Base-by-base conservation (phyloP, 2,888 invertebrate genomes). In the Plutella xylostella region DNA sequence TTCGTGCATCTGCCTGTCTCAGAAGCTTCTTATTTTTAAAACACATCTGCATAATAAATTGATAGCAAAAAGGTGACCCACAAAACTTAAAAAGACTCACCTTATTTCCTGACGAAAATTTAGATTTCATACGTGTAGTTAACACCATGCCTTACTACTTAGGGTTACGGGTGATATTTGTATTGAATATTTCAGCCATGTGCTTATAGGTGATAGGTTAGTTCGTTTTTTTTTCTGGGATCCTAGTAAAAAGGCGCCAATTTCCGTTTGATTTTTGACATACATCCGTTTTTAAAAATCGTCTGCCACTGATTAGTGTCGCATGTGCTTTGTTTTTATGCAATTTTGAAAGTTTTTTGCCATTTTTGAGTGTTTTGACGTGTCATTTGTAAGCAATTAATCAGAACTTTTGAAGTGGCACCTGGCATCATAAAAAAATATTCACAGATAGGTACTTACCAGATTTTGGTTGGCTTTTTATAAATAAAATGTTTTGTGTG, bases 1-100 rank as follows among this genome's bases (percentile, higher is more conserved):
- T 64, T 55, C 55, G 55, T 68, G 61, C 83, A 83, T 79, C 83
- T 83, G 83, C 79, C 68, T 47, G 63, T 61, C 65, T 74, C 65
- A 66, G 65, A 71, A 70, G 63, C 62, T 47, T 54, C 55, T 52
- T 68, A 67, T 71, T 74, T 76, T 73, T 65, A 69, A 70, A 65
- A 56, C 63, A 64, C 82, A 83, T 83, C 80, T 83, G 80, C 82
- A 83, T 83, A 80, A 68, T 68, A 70, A 70, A 76, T 71, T 72
- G 65, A 72, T 76, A 73, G 73, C 74, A 82, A 83, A 83, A 48
- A 83, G 57, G 68, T 80, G 79, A 83, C 83, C 83, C 78, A 79
- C 68, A 72, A 74, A 74, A 65, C 55, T 70, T 63, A 62, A 67
- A 67, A 73, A 70, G 64, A n/a, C n/a, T 60, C 58, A 57, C 56